Percentiles rank a stretch among this genome's conserved stretches.
phyloP scores from a whole-genome alignment of 2,797 vertebrate genomes.

The Acipenser ruthenus region DNA sequence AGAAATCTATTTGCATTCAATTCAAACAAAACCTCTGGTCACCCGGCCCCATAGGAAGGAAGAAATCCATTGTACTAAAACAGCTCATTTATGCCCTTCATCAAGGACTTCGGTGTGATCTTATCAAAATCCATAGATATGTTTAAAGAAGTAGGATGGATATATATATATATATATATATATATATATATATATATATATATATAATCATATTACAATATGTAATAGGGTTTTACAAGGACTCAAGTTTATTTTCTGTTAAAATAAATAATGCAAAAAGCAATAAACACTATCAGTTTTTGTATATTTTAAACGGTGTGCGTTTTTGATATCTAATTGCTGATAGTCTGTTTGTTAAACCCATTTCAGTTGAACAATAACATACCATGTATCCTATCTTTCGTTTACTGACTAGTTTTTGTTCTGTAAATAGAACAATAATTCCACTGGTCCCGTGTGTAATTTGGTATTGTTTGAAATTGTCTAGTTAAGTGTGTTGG shows the following conservation, averaged over 20 bases:
- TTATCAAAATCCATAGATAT: slow-evolving; percentile 64
- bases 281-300: too few species aligned
- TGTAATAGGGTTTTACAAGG: too few species aligned
- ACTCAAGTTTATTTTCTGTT: too few species aligned
- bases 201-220: too few species aligned
- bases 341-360: neutral
- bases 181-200: too few species aligned
- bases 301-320: too few species aligned
- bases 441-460: neutral
- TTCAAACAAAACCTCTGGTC: slow-evolving; percentile 70
- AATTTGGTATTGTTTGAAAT: slow-evolving; percentile 6
- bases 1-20: slow-evolving; percentile 69
- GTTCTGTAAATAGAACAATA: slow-evolving; percentile 6
- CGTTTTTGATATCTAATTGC: too few species aligned
- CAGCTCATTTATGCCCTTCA: slow-evolving; percentile 71
- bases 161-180: too few species aligned
- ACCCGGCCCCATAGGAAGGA: slow-evolving; percentile 70
- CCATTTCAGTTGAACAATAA: slow-evolving; percentile 3
- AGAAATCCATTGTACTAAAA: slow-evolving; percentile 64
- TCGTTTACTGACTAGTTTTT: neutral
- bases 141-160: slow-evolving; percentile 9
- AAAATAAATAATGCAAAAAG: too few species aligned
- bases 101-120: slow-evolving; percentile 60
- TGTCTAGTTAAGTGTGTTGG: slow-evolving; percentile 5
- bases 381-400: neutral